These are phyloP conservation scores for Adineta ricciae DNA, from an alignment of 2,888 invertebrate species.

Conservation along the genomic window DNA sequence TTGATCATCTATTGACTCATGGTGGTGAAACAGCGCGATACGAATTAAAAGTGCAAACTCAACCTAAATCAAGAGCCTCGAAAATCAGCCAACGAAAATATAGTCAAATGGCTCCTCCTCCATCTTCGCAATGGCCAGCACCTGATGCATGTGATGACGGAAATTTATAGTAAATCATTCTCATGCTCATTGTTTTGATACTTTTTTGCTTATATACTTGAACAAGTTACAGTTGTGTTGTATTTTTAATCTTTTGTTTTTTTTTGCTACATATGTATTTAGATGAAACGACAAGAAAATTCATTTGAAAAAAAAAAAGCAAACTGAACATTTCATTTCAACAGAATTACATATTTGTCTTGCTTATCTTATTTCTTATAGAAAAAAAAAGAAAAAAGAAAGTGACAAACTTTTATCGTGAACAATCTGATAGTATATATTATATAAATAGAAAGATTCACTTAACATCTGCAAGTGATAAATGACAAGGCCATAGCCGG, in stretches of 20 bases:
- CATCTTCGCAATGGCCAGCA: background rate
- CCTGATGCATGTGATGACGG: background rate
- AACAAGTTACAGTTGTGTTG: background rate
- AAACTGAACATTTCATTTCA: no score
- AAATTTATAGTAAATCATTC: background rate
- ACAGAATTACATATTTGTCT: no score
- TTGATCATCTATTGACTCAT: constrained; percentile 20
- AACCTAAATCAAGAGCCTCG: background rate
- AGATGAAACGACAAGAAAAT: background rate
- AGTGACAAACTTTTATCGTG: no score
- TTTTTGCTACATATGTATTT: background rate
- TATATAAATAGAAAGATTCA: background rate
- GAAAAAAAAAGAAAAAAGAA: no score
- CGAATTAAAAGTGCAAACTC: background rate
- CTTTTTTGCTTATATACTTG: background rate
- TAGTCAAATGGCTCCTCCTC: background rate
- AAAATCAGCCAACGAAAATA: background rate
- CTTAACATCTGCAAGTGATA: background rate
- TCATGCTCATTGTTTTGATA: background rate
- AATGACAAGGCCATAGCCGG: background rate
- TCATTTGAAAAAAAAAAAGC: no score
- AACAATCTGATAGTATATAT: background rate
- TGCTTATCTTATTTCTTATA: no score
- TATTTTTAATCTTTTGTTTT: background rate
- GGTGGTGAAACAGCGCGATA: constrained; percentile 11